Conservation (phyloP, 2,113 vertebrate species). For the Hepsetus odoe region DNA sequence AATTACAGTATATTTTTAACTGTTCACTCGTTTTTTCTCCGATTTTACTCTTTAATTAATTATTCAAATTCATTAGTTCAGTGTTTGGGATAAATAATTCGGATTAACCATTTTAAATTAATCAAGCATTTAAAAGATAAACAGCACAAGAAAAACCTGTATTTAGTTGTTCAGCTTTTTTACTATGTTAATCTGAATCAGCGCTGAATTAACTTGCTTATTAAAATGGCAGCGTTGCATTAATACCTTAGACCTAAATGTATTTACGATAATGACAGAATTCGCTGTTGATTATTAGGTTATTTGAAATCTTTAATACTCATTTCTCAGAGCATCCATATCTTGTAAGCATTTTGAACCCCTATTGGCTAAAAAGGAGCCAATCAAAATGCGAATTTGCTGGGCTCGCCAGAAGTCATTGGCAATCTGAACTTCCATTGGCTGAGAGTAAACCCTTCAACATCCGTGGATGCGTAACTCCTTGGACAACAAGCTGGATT, state of each 20-base stretch:
- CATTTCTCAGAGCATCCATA: constrained; percentile 49
- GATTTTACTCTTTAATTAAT: too few relatives aligned
- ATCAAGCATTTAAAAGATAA: too few relatives aligned
- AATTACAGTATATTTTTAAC: background rate
- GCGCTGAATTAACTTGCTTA: too few relatives aligned
- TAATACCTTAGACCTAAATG: background rate
- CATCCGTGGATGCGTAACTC: constrained; percentile 62
- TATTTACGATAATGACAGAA: background rate
- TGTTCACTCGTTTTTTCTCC: too few relatives aligned
- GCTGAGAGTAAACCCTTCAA: constrained; percentile 73
- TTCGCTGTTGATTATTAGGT: background rate
- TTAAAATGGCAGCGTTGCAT: background rate
- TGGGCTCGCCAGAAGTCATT: background rate
- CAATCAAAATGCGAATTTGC: constrained; percentile 71
- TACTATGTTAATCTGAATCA: too few relatives aligned
- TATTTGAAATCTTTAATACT: background rate
- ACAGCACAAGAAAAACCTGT: too few relatives aligned
- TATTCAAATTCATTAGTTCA: too few relatives aligned
- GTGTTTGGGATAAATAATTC: too few relatives aligned
- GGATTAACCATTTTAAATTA: too few relatives aligned
- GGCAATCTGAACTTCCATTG: constrained; percentile 65
- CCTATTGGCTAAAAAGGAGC: constrained; percentile 70
- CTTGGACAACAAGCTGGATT: constrained; percentile 64
- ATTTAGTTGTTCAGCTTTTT: too few relatives aligned
- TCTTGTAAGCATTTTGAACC: constrained; percentile 49